A percentile compares a stretch with the other conserved stretches of the same genome.
Conservation (phyloP, 2,888 invertebrate species). For the Thecophora atra region DNA sequence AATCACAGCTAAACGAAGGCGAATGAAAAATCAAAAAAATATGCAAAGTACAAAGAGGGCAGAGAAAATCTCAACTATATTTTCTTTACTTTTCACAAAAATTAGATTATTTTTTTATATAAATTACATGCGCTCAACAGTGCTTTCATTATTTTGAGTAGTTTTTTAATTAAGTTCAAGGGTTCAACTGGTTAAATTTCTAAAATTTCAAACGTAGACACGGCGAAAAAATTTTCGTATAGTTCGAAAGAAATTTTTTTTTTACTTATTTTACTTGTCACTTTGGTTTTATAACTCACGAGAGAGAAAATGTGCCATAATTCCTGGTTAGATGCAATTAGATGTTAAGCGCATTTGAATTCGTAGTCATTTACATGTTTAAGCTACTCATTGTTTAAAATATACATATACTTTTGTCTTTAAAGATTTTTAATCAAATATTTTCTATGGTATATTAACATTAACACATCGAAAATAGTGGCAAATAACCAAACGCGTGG, state of each 20-base stretch:
- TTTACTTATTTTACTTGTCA: slow-evolving; percentile 42
- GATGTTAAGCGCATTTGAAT: too few relatives aligned
- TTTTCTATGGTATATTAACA: too few relatives aligned
- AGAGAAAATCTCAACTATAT: slow-evolving; percentile 13
- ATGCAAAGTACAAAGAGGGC: slow-evolving; percentile 26
- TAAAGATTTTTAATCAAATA: too few relatives aligned
- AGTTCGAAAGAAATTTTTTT: slow-evolving; percentile 35
- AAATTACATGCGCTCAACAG: slow-evolving; percentile 23
- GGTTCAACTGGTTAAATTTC: slow-evolving; percentile 7
- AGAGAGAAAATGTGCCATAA: too few relatives aligned
- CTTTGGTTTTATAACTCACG: slow-evolving; percentile 29
- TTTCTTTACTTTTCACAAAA: not conserved
- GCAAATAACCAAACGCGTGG: too few relatives aligned
- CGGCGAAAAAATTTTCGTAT: slow-evolving; percentile 40
- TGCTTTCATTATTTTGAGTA: slow-evolving; percentile 27
- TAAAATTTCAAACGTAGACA: slow-evolving; percentile 38
- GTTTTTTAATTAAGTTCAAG: slow-evolving; percentile 12
- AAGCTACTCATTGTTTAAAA: too few relatives aligned
- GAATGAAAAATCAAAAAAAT: slow-evolving; percentile 23
- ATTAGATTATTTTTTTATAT: slow-evolving; percentile 8
- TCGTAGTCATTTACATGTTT: too few relatives aligned
- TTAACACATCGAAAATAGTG: too few relatives aligned
- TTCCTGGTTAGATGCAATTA: too few relatives aligned
- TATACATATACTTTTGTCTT: too few relatives aligned
- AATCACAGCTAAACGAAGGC: slow-evolving; percentile 23